A percentile compares a stretch with the other conserved stretches of the same genome.
Evolutionary conservation across 2,113 vertebrate species (phyloP).

Genomic region (Myotis yumanensis): DNA sequence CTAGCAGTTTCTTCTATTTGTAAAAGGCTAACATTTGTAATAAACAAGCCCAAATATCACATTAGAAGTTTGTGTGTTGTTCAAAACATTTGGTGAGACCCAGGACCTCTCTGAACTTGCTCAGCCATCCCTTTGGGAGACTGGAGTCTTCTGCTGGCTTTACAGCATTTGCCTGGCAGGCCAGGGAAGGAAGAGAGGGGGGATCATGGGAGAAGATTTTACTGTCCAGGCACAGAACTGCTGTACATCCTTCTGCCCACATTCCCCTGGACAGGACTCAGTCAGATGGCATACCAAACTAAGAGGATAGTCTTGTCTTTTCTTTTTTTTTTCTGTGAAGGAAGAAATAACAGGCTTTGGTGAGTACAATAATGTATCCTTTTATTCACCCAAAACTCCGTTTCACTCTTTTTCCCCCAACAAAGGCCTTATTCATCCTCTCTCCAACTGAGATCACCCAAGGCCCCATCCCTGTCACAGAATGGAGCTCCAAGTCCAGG

Average conservation of each 20-base stretch:
- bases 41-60: background rate
- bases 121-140: background rate
- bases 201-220: background rate
- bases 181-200: background rate
- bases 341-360: background rate
- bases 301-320: background rate
- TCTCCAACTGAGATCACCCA: background rate
- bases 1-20: background rate
- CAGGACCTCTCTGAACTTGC: background rate
- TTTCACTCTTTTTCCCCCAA: background rate
- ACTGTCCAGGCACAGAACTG: background rate
- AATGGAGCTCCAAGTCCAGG: background rate
- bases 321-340: background rate
- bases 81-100: background rate
- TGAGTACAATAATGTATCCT: background rate
- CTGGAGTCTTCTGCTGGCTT: background rate
- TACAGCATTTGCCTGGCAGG: background rate
- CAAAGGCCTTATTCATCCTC: background rate
- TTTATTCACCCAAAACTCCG: background rate
- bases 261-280: background rate
- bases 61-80: background rate
- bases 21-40: background rate
- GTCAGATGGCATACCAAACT: background rate
- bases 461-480: background rate
- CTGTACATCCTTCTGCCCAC: background rate